Conservation (phyloP, 2,888 invertebrate species). For the Antitype chi region DNA sequence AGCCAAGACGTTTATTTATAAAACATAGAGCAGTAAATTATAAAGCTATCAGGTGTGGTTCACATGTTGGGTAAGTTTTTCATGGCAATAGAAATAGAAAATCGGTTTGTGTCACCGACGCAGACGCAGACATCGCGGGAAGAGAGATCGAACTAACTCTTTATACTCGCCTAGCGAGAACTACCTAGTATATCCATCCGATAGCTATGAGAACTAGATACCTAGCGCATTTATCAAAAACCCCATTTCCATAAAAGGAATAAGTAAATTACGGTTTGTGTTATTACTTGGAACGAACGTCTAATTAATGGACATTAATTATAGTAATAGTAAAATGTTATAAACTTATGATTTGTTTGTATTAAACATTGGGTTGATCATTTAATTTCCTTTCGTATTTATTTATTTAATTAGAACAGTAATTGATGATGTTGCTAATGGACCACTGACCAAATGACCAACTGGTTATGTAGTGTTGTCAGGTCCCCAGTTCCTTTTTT, state of each 20-base stretch:
- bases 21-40: slow-evolving; percentile 55
- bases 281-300: slow-evolving; percentile 27
- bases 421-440: not conserved
- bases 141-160: slow-evolving; percentile 43
- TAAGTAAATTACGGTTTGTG: slow-evolving; percentile 45
- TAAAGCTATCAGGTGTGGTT: slow-evolving; percentile 44
- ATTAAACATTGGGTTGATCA: not conserved
- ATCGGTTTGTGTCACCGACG: slow-evolving; percentile 46
- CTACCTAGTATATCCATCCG: not conserved
- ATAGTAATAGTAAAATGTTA: slow-evolving; percentile 38
- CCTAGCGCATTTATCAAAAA: slow-evolving; percentile 46
- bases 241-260: slow-evolving; percentile 48
- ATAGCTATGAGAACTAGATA: slow-evolving; percentile 45
- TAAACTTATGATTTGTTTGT: slow-evolving; percentile 43
- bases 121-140: slow-evolving; percentile 21
- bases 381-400: slow-evolving; percentile 25
- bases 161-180: slow-evolving; percentile 20
- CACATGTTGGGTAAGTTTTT: slow-evolving; percentile 53
- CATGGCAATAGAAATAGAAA: slow-evolving; percentile 62
- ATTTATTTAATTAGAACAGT: slow-evolving; percentile 21
- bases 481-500: not conserved
- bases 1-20: slow-evolving; percentile 41
- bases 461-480: not conserved
- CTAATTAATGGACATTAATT: slow-evolving; percentile 40
- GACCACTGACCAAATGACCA: not conserved